Evolutionary conservation across 1,140 invertebrate genomes (phyloP).

Genomic region (Kradibia gibbosae): DNA sequence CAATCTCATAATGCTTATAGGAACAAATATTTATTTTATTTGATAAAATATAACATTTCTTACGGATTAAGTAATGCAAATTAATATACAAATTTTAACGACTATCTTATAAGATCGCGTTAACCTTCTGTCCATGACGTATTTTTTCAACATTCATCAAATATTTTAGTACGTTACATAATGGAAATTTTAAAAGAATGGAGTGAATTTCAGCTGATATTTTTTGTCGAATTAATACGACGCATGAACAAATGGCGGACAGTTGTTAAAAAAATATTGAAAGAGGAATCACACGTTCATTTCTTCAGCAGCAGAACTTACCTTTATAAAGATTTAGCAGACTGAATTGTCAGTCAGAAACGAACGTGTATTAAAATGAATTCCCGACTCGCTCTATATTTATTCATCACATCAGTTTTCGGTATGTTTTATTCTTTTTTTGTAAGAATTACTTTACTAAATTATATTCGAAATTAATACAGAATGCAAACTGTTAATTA

Average conservation of each 20-base stretch:
- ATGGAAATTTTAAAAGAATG: conserved; percentile 12
- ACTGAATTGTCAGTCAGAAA: not conserved
- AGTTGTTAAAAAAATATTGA: not conserved
- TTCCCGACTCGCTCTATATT: not conserved
- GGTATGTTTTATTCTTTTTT: not conserved
- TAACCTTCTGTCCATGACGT: not conserved
- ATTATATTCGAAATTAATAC: not conserved
- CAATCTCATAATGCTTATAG: conserved; percentile 4
- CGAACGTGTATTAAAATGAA: not conserved
- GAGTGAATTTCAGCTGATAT: not conserved
- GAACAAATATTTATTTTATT: conserved; percentile 11
- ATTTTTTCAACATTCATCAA: not conserved
- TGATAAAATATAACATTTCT: not conserved
- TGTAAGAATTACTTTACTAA: no score
- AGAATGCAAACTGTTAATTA: no score
- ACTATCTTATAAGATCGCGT: not conserved
- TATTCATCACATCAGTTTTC: not conserved
- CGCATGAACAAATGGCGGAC: not conserved
- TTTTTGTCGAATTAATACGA: not conserved
- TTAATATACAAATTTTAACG: not conserved
- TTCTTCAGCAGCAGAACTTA: not conserved
- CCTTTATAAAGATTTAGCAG: not conserved
- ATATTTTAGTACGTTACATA: conserved; percentile 14
- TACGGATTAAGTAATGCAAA: not conserved
- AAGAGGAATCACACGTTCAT: not conserved